These are phyloP conservation scores for Tolypeutes matacus DNA, from an alignment of 2,797 vertebrate genomes.

Conservation along the genomic window DNA sequence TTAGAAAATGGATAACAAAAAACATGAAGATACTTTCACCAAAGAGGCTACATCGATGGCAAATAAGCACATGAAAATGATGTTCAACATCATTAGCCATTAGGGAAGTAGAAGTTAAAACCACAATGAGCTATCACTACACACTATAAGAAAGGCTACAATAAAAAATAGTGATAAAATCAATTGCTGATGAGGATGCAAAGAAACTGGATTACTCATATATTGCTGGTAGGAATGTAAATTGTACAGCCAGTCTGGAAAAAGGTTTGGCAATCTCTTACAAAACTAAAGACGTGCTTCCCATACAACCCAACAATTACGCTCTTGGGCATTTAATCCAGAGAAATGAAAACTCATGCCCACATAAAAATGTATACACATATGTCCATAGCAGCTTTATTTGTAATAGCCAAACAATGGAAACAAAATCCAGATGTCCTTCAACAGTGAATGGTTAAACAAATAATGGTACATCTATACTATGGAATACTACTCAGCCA, in stretches of 20 bases:
- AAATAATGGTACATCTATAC: neutral
- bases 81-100: neutral
- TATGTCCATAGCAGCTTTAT: neutral
- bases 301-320: neutral
- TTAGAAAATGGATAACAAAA: slow-evolving; percentile 21
- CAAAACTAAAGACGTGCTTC: neutral
- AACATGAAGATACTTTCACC: neutral
- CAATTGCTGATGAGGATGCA: neutral
- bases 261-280: neutral
- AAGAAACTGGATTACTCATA: neutral
- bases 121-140: neutral
- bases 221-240: neutral
- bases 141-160: slow-evolving; percentile 2
- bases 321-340: neutral
- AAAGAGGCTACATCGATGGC: neutral
- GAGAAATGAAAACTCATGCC: neutral
- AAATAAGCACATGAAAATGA: neutral
- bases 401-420: neutral
- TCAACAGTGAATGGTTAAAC: neutral
- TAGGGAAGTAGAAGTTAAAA: neutral
- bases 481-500: neutral
- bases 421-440: slow-evolving; percentile 19
- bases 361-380: neutral
- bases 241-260: neutral
- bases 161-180: neutral